Evolutionary conservation across 2,113 vertebrate genomes (phyloP).

Genomic region (Ahaetulla prasina): DNA sequence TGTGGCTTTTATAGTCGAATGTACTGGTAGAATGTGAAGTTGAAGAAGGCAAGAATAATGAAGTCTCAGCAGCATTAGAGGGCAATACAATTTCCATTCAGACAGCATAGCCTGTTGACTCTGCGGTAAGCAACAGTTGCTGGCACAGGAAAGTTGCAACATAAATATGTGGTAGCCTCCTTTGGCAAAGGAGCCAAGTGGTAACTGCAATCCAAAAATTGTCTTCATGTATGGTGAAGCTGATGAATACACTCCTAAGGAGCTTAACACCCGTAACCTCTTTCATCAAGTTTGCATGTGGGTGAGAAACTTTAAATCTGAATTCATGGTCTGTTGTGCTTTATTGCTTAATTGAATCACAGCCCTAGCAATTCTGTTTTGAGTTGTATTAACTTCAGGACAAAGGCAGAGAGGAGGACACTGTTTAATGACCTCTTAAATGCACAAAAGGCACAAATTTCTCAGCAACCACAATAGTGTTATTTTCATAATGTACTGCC

Average conservation of each 20-base stretch:
- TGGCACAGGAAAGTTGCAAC: neutral
- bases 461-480: neutral
- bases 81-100: neutral
- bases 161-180: neutral
- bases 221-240: neutral
- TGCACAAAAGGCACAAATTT: neutral
- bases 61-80: neutral
- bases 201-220: neutral
- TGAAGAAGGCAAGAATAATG: neutral
- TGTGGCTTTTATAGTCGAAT: neutral
- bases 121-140: neutral
- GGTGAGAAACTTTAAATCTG: neutral
- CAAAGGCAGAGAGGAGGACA: conserved; percentile 1
- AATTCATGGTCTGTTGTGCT: neutral
- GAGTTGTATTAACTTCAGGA: neutral
- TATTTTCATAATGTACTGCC: neutral
- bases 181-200: neutral
- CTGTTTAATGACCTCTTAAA: neutral
- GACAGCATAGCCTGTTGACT: neutral
- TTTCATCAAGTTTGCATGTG: neutral
- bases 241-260: neutral
- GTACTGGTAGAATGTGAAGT: neutral
- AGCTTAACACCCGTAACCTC: neutral
- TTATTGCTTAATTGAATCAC: neutral
- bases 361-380: neutral